Evolutionary conservation across 1,140 invertebrate genomes (phyloP), one percentile per base, ranked within the genome.

Genomic region (Ericerus pela): DNA sequence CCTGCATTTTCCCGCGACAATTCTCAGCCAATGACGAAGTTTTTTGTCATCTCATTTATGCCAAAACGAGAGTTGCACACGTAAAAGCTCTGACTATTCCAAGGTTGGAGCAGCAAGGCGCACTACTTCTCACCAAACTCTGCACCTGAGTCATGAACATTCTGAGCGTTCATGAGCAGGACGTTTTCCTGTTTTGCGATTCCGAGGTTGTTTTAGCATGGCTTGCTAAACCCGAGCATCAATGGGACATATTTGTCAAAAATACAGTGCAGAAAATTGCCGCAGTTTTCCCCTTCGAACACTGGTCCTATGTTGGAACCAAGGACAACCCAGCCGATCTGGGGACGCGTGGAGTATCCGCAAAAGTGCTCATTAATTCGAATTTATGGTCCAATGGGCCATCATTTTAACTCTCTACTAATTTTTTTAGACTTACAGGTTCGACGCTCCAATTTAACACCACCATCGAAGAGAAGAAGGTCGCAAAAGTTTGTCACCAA

Each of bases 51-150:
- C n/a, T n/a, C n/a, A n/a, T n/a, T n/a, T n/a, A n/a, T n/a, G n/a
- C 65, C 0, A 70, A 69, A 58, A 66, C 67, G 12, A 58, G 58
- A 26, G 65, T 70, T 3, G 66, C 65, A 5, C 67, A 64, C 1
- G 22, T 67, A 10, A 67, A 65, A 55, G 52, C 22, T 11, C 18
- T 58, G 8, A 62, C 66, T 0, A 37, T 68, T 8, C 66, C 67
- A 4, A 52, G 65, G 30, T 27, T 69, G 10, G 64, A 69, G 41
- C 55, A 69, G 16, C 64, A 63, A 18, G 64, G 56, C 20, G 65
- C 68, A 1, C 2, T 66, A 16, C 30, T 70, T 26, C 58, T 64
- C 8, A 53, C 62, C 0, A 16, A 63, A 51, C 54, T 68, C 27
- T 10, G 8, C 6, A 43, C 30, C 8, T n/a, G 30, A 33, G 30